Percentiles rank a stretch among this genome's conserved stretches.
These are phyloP conservation scores for Syngnathus floridae DNA, from an alignment of 2,113 vertebrate species.

Conservation along the genomic window DNA sequence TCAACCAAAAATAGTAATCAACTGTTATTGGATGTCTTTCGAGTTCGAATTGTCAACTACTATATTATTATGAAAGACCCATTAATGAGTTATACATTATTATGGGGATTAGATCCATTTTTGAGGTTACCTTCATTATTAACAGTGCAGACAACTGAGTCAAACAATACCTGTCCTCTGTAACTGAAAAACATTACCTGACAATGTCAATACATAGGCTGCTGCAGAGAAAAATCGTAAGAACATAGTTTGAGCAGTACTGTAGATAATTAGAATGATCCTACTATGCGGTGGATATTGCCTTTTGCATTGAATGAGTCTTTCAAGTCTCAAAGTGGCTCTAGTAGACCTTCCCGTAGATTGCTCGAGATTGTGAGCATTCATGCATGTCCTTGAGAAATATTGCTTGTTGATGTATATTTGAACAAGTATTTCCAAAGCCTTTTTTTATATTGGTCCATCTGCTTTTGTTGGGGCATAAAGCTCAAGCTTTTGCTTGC, in stretches of 20 bases:
- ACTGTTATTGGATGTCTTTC: not conserved
- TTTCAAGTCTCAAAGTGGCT: not conserved
- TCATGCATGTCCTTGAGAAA: slow-evolving; percentile 5
- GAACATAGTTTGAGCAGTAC: not conserved
- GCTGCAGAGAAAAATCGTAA: not conserved
- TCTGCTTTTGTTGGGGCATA: too few species aligned
- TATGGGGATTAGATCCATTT: too few species aligned
- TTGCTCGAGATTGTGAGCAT: not conserved
- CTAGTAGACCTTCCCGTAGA: not conserved
- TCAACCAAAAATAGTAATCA: not conserved
- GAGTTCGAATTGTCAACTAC: not conserved
- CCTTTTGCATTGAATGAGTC: not conserved
- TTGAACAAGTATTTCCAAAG: not conserved
- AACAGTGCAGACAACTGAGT: too few species aligned
- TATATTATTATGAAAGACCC: not conserved
- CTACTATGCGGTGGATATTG: not conserved
- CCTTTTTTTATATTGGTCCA: not conserved
- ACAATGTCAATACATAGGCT: not conserved
- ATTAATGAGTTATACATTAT: not conserved
- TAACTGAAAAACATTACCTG: too few species aligned
- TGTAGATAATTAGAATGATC: not conserved
- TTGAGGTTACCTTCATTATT: too few species aligned
- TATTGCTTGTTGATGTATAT: not conserved
- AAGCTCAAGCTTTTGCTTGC: too few species aligned
- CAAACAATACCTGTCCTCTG: too few species aligned